phyloP scores from a whole-genome alignment of 1,140 invertebrate genomes.

The Nebria ingens region DNA sequence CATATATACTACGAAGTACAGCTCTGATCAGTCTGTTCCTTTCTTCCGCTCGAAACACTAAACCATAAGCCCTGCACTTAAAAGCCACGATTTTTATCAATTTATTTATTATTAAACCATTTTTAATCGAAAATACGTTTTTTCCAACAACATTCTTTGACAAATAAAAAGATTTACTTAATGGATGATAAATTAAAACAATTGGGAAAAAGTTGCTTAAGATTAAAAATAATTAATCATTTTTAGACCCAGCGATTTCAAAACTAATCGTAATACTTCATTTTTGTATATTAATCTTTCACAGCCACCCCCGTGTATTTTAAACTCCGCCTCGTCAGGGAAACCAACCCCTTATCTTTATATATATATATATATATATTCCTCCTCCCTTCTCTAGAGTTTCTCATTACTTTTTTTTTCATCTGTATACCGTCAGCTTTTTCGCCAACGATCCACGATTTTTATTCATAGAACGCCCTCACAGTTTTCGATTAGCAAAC shows the following conservation, averaged over 20 bases:
- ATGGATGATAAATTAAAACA: no score
- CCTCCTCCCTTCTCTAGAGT: not conserved
- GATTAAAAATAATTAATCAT: no score
- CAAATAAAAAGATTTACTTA: no score
- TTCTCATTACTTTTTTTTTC: not conserved
- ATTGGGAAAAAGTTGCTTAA: no score
- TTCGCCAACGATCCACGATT: not conserved
- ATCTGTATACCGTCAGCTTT: no score
- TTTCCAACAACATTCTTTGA: no score
- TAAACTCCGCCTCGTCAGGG: not conserved
- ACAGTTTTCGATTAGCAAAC: not conserved
- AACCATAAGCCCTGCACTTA: not conserved
- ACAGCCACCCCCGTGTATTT: not conserved
- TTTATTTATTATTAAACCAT: not conserved
- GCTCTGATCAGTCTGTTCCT: not conserved
- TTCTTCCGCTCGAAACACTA: no score
- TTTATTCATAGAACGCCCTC: not conserved
- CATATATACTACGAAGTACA: not conserved
- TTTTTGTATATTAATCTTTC: not conserved
- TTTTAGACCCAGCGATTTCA: not conserved
- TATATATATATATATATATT: no score
- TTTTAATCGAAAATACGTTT: not conserved
- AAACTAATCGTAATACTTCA: not conserved
- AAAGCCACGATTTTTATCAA: not conserved
- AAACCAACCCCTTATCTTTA: not conserved